A percentile compares a stretch with the other conserved stretches of the same genome.
phyloP scores from a whole-genome alignment of 2,888 invertebrate genomes.

The Drosophila algonquin region DNA sequence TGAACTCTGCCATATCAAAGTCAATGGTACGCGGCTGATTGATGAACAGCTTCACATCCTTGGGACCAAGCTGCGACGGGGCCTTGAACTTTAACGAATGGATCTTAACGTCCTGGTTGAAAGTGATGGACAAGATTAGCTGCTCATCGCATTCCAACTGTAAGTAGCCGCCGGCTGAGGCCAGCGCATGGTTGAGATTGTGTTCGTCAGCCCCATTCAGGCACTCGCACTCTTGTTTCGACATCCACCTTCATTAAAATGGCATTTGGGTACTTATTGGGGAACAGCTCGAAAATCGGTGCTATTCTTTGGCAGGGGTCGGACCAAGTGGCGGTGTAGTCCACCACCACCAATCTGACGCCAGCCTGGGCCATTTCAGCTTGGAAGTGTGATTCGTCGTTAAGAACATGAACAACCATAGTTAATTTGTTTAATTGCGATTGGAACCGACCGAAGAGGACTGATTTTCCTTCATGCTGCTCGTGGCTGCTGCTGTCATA shows the following conservation, averaged over 20 bases:
- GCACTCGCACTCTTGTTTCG: constrained; percentile 96
- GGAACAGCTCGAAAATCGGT: constrained; percentile 95
- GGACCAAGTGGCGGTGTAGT: constrained; percentile 98
- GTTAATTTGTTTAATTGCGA: constrained; percentile 31
- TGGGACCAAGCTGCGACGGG: constrained; percentile 95
- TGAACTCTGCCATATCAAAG: constrained; percentile 96
- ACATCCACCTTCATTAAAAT: constrained; percentile 95
- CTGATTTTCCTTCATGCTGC: constrained; percentile 14
- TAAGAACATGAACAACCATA: constrained; percentile 83
- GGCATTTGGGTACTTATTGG: constrained; percentile 93
- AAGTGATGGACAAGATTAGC: constrained; percentile 93
- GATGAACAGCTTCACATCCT: constrained; percentile 96
- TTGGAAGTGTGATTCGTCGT: constrained; percentile 89
- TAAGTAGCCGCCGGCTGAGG: constrained; percentile 88
- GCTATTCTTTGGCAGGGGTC: constrained; percentile 98
- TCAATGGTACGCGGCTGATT: constrained; percentile 98
- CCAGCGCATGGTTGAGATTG: constrained; percentile 89
- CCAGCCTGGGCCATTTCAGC: constrained; percentile 93
- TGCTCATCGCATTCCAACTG: constrained; percentile 98
- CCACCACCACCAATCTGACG: constrained; percentile 94
- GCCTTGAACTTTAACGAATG: constrained; percentile 97
- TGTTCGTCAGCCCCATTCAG: constrained; percentile 98
- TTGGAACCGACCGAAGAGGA: constrained; percentile 36
- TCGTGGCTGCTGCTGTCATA: neutral
- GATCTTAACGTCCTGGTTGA: constrained; percentile 95